Evolutionary conservation across 1,140 invertebrate genomes (phyloP), one percentile per base, ranked within the genome.

Genomic region (Calephelis virginiensis): DNA sequence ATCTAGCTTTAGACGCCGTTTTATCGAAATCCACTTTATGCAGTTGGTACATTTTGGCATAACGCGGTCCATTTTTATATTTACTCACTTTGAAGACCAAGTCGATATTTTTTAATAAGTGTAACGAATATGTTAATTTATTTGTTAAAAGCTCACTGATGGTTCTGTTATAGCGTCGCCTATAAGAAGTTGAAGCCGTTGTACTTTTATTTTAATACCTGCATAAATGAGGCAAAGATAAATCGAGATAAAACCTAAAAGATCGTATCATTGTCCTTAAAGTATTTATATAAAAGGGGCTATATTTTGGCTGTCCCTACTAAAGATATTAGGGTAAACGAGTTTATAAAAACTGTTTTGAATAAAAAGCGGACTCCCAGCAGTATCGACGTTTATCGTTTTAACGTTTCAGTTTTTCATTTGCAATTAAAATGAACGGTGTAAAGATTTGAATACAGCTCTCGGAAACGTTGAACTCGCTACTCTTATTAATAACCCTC

Each of bases 401-500:
- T 17, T 56, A 56, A 37, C 50, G 28, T 63, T 37, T 46, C 38
- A 63, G 40, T 63, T 47, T 63, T 47, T 37, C 53, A 59, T 59
- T 59, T 59, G 53, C 53, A 59, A 59, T 59, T 59, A 59, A 59
- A 59, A 59, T 59, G 53, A 38, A 59, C 37, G 53, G 63, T 65
- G 50, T 56, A 65, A 65, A 53, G 53, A 56, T 65, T 65, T 56
- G 53, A 65, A 53, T 71, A 68, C 77, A 70, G 53, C 75, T 76
- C 70, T 72, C 66, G 78, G 75, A 86, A 83, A 83, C 88, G 80
- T 88, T 89, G 88, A 89, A 89, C 88, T 81, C 85, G 75, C 74
- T 69, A 77, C 83, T 82, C 77, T 83, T 90, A 90, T 88, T 90
- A 90, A 89, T 90, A 90, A 85, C 82, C 78, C 80, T 73, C 75